Percentiles rank a stretch among this genome's conserved stretches.
These are phyloP conservation scores for Phania funesta DNA, from an alignment of 2,888 invertebrate genomes.

Conservation along the genomic window DNA sequence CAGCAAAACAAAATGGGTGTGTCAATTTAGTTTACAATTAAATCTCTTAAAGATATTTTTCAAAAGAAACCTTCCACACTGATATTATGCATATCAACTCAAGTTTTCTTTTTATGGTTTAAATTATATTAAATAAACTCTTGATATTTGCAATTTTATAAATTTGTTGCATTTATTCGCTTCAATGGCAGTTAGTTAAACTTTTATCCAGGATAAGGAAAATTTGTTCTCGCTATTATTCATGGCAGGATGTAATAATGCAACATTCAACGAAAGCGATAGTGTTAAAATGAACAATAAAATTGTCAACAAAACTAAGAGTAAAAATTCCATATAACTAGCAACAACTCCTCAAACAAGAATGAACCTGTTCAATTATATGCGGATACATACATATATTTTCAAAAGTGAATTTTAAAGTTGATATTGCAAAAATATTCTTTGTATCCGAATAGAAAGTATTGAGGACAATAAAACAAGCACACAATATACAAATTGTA, in stretches of 20 bases:
- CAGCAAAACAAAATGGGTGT: slow-evolving; percentile 54
- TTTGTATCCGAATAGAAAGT: slow-evolving; percentile 7
- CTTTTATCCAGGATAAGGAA: slow-evolving; percentile 3
- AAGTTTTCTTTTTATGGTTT: too few relatives aligned
- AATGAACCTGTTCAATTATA: neutral
- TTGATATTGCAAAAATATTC: slow-evolving; percentile 34
- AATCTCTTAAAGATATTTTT: neutral
- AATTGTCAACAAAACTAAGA: neutral
- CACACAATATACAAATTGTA: slow-evolving; percentile 21
- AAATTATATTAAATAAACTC: too few relatives aligned
- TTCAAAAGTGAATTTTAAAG: slow-evolving; percentile 13
- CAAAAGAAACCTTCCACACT: neutral
- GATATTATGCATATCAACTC: too few relatives aligned
- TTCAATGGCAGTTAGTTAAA: slow-evolving; percentile 30
- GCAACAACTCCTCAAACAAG: neutral
- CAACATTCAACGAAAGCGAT: slow-evolving; percentile 62
- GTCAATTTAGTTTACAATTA: slow-evolving; percentile 36
- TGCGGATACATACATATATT: neutral
- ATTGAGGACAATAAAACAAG: slow-evolving; percentile 25
- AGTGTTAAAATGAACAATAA: slow-evolving; percentile 42
- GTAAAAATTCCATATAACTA: slow-evolving; percentile 2
- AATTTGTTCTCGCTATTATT: neutral
- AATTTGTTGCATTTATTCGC: slow-evolving; percentile 19
- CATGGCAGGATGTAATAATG: slow-evolving; percentile 37
- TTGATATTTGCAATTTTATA: slow-evolving; percentile 15